Conservation (phyloP, 2,113 vertebrate species). For the human region GRCh38 chr2:171558001-171558500, state of each 20-base stretch:
- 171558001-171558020: slow-evolving; percentile 69
- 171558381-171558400: too few species aligned
- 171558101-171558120: slow-evolving; percentile 80
- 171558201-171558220: neutral
- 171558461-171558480: too few species aligned
- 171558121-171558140: slow-evolving; percentile 72
- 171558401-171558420: too few species aligned
- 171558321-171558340: too few species aligned
- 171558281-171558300: too few species aligned
- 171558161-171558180: neutral
- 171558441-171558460: too few species aligned
- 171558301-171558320: too few species aligned
- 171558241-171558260: neutral
- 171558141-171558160: slow-evolving; percentile 1
- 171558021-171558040: slow-evolving; percentile 65
- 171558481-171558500: too few species aligned
- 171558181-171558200: neutral
- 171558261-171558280: too few species aligned
- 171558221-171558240: neutral
- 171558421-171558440: too few species aligned
- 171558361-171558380: too few species aligned
- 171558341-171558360: too few species aligned
- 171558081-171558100: slow-evolving; percentile 74
- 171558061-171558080: slow-evolving; percentile 48
- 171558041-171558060: slow-evolving; percentile 69